A percentile compares a stretch with the other conserved stretches of the same genome.
Conservation (phyloP, 2,888 invertebrate species). For the Apotomis turbidana region DNA sequence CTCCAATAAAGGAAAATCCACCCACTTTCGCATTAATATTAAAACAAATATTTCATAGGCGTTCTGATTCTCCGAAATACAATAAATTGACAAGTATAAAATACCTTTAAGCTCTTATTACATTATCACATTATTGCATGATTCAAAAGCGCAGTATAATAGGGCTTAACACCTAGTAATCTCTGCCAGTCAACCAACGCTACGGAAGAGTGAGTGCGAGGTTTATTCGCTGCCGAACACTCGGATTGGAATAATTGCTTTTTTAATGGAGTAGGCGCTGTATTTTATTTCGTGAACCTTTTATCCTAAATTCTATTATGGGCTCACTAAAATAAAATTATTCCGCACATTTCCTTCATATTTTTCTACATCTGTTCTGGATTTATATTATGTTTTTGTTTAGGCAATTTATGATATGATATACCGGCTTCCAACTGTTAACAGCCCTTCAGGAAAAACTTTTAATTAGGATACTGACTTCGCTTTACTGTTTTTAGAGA, state of each 20-base stretch:
- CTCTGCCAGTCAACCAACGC: constrained; percentile 28
- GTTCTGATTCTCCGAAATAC: too few relatives aligned
- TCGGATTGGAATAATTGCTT: constrained; percentile 35
- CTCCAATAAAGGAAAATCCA: too few relatives aligned
- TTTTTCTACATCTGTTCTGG: too few relatives aligned
- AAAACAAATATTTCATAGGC: too few relatives aligned
- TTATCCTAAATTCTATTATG: constrained; percentile 40
- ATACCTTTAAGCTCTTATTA: background rate
- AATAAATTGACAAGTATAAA: background rate
- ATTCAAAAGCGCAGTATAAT: constrained; percentile 18
- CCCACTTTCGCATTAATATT: too few relatives aligned
- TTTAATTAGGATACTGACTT: too few relatives aligned
- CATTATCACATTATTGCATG: background rate
- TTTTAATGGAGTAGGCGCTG: constrained; percentile 35
- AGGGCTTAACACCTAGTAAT: constrained; percentile 27
- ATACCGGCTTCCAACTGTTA: too few relatives aligned
- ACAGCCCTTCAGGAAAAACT: too few relatives aligned
- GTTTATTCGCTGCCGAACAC: constrained; percentile 16
- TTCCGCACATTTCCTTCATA: background rate
- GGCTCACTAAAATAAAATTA: background rate
- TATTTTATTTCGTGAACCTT: constrained; percentile 10
- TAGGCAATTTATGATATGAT: too few relatives aligned
- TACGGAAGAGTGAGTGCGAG: constrained; percentile 8
- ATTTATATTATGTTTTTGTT: too few relatives aligned
- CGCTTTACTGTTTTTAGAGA: too few relatives aligned